Evolutionary conservation across 2,797 vertebrate genomes (phyloP).

Genomic region (Acestrorhynchus altus): DNA sequence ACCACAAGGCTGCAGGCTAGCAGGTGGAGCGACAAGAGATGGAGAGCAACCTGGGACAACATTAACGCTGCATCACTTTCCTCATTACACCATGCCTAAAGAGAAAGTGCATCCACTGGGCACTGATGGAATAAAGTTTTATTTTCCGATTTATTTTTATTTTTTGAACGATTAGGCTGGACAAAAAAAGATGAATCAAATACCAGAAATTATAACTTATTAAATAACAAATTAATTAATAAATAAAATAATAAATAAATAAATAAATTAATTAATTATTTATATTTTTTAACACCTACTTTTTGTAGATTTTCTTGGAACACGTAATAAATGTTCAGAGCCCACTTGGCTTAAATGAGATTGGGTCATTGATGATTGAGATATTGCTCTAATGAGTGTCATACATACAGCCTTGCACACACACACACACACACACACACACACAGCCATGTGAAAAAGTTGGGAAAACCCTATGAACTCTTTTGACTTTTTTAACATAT

Average conservation of each 20-base stretch:
- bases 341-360: neutral
- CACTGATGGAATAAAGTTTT: neutral
- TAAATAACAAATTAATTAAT: too few relatives aligned
- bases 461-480: too few relatives aligned
- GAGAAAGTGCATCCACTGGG: neutral
- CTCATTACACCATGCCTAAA: constrained; percentile 20
- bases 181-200: too few relatives aligned
- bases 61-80: constrained; percentile 18
- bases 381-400: neutral
- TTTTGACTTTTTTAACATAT: too few relatives aligned
- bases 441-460: too few relatives aligned
- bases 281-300: too few relatives aligned
- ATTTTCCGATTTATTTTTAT: neutral
- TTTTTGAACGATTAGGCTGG: neutral
- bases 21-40: constrained; percentile 56
- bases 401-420: too few relatives aligned
- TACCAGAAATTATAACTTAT: too few relatives aligned
- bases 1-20: constrained; percentile 53
- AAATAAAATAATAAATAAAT: too few relatives aligned
- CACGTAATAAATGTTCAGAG: neutral
- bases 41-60: constrained; percentile 38
- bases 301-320: too few relatives aligned
- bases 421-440: too few relatives aligned
- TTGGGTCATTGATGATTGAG: neutral
- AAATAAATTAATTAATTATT: too few relatives aligned